Percentiles rank a stretch among this genome's conserved stretches.
phyloP scores from a whole-genome alignment of 2,113 vertebrate species.

The Tupaia chinensis region DNA sequence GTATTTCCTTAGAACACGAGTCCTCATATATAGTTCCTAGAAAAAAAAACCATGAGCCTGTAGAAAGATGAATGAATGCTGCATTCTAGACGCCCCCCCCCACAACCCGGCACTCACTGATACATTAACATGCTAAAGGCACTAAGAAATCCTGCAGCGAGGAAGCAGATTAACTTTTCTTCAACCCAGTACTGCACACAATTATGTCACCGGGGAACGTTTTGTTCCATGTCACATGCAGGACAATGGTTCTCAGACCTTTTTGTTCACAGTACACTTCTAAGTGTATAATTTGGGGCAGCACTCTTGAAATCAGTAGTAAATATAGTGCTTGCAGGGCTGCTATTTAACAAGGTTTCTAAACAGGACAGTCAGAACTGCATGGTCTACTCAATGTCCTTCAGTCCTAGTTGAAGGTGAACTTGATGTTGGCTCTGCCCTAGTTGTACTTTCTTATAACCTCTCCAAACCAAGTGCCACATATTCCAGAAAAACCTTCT shows the following conservation, averaged over 20 bases:
- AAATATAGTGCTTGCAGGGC: neutral
- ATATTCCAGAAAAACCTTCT: slow-evolving; percentile 45
- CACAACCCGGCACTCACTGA: neutral
- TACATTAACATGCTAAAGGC: neutral
- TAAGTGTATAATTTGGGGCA: slow-evolving; percentile 31
- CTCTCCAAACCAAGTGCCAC: neutral
- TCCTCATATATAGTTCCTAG: neutral
- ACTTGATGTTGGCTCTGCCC: slow-evolving; percentile 1
- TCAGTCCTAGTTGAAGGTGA: neutral
- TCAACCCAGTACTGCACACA: slow-evolving; percentile 49
- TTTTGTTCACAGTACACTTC: slow-evolving; percentile 49
- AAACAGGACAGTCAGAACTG: neutral
- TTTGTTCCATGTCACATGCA: slow-evolving; percentile 52
- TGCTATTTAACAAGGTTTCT: neutral
- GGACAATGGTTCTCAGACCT: slow-evolving; percentile 52
- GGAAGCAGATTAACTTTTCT: slow-evolving; percentile 43
- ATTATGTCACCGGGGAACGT: slow-evolving; percentile 62
- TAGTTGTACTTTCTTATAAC: neutral
- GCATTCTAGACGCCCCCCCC: neutral
- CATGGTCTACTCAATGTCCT: neutral
- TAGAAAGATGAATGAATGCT: neutral
- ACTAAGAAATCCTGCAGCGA: slow-evolving; percentile 15
- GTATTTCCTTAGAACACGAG: neutral
- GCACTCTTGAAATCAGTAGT: neutral
- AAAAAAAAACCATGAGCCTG: neutral